Base-by-base conservation (phyloP, 2,113 vertebrate genomes). In the Stomatorhinus ivindoensis region DNA sequence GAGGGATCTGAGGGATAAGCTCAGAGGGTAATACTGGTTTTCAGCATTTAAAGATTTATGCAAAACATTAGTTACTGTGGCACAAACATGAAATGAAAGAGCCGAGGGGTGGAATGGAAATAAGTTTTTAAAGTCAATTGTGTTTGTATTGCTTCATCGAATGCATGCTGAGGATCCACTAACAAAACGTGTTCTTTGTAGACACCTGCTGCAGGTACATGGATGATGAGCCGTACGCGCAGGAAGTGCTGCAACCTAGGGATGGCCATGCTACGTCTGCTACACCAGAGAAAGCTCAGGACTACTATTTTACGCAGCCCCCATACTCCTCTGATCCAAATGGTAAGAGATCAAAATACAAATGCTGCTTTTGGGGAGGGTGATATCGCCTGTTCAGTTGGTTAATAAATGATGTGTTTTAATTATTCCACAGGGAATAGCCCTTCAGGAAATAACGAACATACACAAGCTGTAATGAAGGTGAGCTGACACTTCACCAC, bases 391-490 rank as follows among this genome's bases (percentile, higher is more conserved):
- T 15, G n/a, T 42, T 47, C 3, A 47, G 27, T 4, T 27, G 24
- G 35, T 44, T 89, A 47, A 86, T 86, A 44, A 24, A 10, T 84
- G 31, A 8, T 19, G n/a, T 2, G 2, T 46, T 50, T 48, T 89
- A 42, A 69, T 84, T 86, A 51, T 84, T 89, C 3, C 92, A 84
- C 92, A 96, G 96, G 91, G 5, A 91, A 90, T 4, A 65, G 88
- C 69, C 89, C 91, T 82, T 42, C 88, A 19, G 94, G 93, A 4
- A 93, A 94, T 35, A 91, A 94, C 61, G 95, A 96, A 89, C 94
- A 95, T 55, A 93, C 90, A 39, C 94, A 95, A 80, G 94, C 93
- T 9, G 95, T 94, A 88, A 90, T 94, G 55, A 91, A 94, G 95
- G 94, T 94, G 91, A 24, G 80, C 9, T 21, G 31, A 42, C 1